Evolutionary conservation across 2,888 invertebrate genomes (phyloP), one percentile per base, ranked within the genome.

Genomic region (Aphidius colemani): DNA sequence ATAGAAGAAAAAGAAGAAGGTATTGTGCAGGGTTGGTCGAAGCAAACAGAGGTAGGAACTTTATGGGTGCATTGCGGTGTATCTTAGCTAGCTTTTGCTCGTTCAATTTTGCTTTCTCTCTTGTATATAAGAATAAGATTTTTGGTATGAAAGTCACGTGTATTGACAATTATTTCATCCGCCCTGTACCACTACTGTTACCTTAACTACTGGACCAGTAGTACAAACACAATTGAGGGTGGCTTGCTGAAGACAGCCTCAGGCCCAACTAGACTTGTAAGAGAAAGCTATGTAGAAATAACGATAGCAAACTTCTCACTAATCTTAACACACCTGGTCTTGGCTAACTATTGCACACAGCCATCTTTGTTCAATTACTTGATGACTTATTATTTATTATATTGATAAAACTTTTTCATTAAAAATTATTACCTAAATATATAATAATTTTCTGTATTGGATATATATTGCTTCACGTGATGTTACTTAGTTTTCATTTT

Each of bases 1-100:
- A 18, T 18, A 50, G 18, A 59, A 48, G 63, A 61, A 59, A 46
- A 55, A 53, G 41, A 59, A 53, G 59, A 9, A 48, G 13, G 44
- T 11, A 8, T 39, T 30, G 40, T 11, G 49, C 11, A 51, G 40
- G 46, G 53, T 53, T 60, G 50, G 60, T 53, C 50, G 13, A 50
- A 59, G 59, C 61, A 58, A 57, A 66, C 64, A 61, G 63, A 60
- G 63, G 67, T 61, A 66, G 58, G 57, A 63, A 63, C 77, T 78
- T 78, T 76, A 77, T 77, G 73, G 77, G 75, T 75, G 78, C 78
- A 79, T 75, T 79, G 78, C 78, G 75, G 78, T 74, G 75, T 73
- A 77, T 73, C 74, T 68, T 71, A 73, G 72, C 71, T 73, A 71
- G 67, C 68, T 69, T 71, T 53, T 60, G 18, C 45, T 43, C 61